Base-by-base conservation (phyloP, 2,888 invertebrate species). In the Mythimna albipuncta region DNA sequence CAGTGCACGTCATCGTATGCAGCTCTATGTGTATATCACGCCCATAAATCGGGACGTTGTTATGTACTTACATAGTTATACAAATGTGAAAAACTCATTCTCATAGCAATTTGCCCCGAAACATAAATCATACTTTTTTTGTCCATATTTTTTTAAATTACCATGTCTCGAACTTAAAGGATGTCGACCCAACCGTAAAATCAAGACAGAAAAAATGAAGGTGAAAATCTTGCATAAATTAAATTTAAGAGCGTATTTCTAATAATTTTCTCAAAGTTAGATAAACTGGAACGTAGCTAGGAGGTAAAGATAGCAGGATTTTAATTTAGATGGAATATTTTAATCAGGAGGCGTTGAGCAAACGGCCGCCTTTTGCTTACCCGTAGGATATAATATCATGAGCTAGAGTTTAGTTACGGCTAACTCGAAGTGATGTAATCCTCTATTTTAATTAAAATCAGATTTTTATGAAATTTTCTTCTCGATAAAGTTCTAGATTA, bases 291-390 rank as follows among this genome's bases (percentile, higher is more conserved):
- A 62, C 41, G 61, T 6, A 67, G 64, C 69, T 64, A 55, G 61
- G 6, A 67, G 64, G 66, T 64, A 55, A 66, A 73, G 64, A 82
- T 77, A 62, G 64, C 61, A 16, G 57, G 61, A 73, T 69, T 79
- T 83, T 79, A 73, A 80, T 79, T 69, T 74, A 73, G 79, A 69
- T 78, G 79, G 62, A 83, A 83, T 69, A 80, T 80, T 79, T 80
- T 80, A 80, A 80, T 80, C 80, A 79, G 58, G 5, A 72, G 64
- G 32, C 79, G 79, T 64, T 52, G 58, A 41, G 73, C 55, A 79
- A 82, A 62, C 61, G 26, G 50, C 58, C 63, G 21, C 58, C 59
- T 41, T 54, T 78, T 66, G 59, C 67, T 64, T 76, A 61, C 47
- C 44, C 50, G 50, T 52, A 21, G 35, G 69, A 82, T 79, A 64